phyloP scores from a whole-genome alignment of 1,140 invertebrate species.

The Drosophila sp. region DNA sequence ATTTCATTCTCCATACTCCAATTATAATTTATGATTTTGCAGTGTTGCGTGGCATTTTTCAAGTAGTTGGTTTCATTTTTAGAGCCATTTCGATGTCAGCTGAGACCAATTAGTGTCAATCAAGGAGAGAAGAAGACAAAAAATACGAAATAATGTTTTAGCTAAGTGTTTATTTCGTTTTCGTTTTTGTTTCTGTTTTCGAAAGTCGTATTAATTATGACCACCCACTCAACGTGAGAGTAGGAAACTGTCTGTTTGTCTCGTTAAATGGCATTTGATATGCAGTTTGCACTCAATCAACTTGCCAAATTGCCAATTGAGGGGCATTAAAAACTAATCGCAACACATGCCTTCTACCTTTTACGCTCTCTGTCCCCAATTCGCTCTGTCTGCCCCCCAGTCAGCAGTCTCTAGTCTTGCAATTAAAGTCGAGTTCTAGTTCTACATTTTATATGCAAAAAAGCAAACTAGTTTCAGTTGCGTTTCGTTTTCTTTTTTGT shows the following conservation, averaged over 20 bases:
- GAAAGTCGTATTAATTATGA: slow-evolving; percentile 12
- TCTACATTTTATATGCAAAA: slow-evolving; percentile 18
- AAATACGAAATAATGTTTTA: not conserved
- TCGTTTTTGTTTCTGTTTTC: not conserved
- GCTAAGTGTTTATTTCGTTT: not conserved
- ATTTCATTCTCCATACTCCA: too few relatives aligned
- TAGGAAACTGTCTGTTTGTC: not conserved
- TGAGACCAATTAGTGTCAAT: slow-evolving; percentile 1
- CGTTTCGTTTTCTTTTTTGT: slow-evolving; percentile 12
- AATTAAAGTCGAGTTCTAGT: slow-evolving; percentile 48
- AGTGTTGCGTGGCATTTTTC: not conserved
- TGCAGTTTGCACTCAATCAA: slow-evolving; percentile 20
- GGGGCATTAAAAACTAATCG: slow-evolving; percentile 63
- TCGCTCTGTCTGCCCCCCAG: not conserved
- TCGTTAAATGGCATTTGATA: slow-evolving; percentile 21
- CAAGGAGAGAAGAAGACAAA: not conserved
- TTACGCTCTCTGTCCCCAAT: not conserved
- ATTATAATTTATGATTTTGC: too few relatives aligned
- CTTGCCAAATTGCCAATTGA: slow-evolving; percentile 52
- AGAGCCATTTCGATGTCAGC: not conserved
- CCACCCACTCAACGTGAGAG: not conserved
- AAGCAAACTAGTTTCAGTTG: slow-evolving; percentile 5
- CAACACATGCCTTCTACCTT: slow-evolving; percentile 34
- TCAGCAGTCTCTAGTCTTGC: slow-evolving; percentile 28
- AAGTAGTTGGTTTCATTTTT: not conserved